Base-by-base conservation (phyloP, 2,797 vertebrate genomes). In the Periparus ater region DNA sequence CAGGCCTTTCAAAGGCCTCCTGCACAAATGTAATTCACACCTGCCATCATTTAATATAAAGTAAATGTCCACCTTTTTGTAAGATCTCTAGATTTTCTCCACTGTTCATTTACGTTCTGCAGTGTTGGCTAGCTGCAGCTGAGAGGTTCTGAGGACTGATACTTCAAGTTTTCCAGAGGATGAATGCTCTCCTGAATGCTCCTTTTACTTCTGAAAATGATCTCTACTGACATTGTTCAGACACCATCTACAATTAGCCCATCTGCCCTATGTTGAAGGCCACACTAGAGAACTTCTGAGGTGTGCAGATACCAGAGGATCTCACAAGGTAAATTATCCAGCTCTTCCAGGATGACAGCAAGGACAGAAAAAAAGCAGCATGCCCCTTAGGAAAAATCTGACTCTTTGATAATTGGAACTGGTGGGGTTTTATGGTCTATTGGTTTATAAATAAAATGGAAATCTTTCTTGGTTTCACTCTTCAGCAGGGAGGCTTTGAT, bases 381-480 rank as follows among this genome's bases (percentile, higher is more conserved):
- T 0, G 2, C 29, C 72, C 57, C 30, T 96, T 97, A 98, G 58
- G 96, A 85, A 91, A 97, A 97, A 85, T 98, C 97, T 88, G 97
- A 97, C 26, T 98, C 98, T 65, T 94, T 98, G 72, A 98, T 96
- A 54, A 96, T 89, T 17, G 96, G 87, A 87, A 95, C 81, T 6
- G 76, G 74, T 73, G 92, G 81, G 34, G 48, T 92, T 68, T 96
- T 82, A 1, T 84, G 80, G 30, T 96, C 97, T 87, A 96, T 88
- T 20, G 97, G 98, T 95, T 98, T 98, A 97, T 98, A 99, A 96
- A 99, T 97, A 34, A 99, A 99, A 96, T 98, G 98, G 97, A 99
- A 99, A 87, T 98, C 98, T 89, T 98, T 98, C 79, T 97, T 98
- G 38, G 96, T 98, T 91, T 98, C 98, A 2, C 96, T 98, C 20